Conservation (phyloP, 1,140 invertebrate genomes). For the Listronotus oregonensis region DNA sequence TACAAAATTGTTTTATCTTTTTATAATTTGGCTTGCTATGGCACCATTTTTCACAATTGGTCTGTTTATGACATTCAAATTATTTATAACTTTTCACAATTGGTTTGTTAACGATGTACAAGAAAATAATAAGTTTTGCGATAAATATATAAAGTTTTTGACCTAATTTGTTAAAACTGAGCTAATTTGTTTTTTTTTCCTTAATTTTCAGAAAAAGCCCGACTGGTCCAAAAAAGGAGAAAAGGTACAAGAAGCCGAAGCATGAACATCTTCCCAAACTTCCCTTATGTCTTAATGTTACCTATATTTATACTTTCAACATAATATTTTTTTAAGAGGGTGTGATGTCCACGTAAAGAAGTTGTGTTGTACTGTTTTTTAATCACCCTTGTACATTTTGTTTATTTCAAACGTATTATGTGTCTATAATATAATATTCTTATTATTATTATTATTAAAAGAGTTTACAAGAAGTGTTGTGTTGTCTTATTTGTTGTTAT, state of each 20-base stretch:
- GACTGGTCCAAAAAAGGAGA: slow-evolving; percentile 90
- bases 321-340: slow-evolving; percentile 10
- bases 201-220: slow-evolving; percentile 79
- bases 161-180: no score
- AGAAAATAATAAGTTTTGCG: no score
- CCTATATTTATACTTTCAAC: slow-evolving; percentile 7
- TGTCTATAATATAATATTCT: slow-evolving; percentile 25
- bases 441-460: slow-evolving; percentile 17
- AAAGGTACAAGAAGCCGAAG: slow-evolving; percentile 88
- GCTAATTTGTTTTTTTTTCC: not conserved
- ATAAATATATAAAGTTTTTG: no score
- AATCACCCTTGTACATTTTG: slow-evolving; percentile 28
- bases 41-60: no score
- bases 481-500: slow-evolving; percentile 13
- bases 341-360: not conserved
- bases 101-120: no score
- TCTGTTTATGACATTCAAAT: no score
- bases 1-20: no score
- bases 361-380: slow-evolving; percentile 24
- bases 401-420: slow-evolving; percentile 27
- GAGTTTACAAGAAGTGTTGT: not conserved
- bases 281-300: slow-evolving; percentile 10
- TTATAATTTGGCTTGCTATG: no score
- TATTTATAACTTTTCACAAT: no score
- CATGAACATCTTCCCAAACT: slow-evolving; percentile 62